Evolutionary conservation across 2,888 invertebrate species (phyloP), one percentile per base, ranked within the genome.

Genomic region (Meganola albula): DNA sequence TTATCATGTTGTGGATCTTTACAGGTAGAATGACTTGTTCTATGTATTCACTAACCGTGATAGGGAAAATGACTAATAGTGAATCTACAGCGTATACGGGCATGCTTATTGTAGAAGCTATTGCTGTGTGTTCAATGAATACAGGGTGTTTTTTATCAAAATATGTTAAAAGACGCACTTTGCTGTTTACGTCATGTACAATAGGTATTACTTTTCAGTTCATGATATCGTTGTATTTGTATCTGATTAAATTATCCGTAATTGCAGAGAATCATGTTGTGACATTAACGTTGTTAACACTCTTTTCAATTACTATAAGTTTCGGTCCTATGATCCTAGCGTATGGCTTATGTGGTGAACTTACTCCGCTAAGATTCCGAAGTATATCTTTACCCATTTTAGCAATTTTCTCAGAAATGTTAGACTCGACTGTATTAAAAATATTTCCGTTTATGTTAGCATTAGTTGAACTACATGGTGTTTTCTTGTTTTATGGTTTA

Each of bases 81-180:
- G 53, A 59, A 24, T 28, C 43, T 1, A 33, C 47, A 1, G 58
- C 62, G 1, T 57, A 62, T 23, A 12, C 24, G 14, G 63, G 56
- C 2, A 63, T 67, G 59, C 29, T 65, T 1, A 48, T 58, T 11
- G 35, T 67, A 16, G 66, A 65, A 23, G 61, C 57, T 2, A 38
- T 64, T 0, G 62, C 60, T 1, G 47, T 66, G 1, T 10, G 42
- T 0, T 55, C 58, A 1, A 63, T 59, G 58, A 63, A 63, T 27
- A 6, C 56, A 7, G 69, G 68, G 0, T 60, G 65, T 39, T 26
- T 31, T 3, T 10, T 63, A 6, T 35, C 58, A 1, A 61, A 50
- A 29, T 32, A 53, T 22, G 13, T 63, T 3, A 59, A 49, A 26
- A 45, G 63, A 31, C 36, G 67, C 4, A 57, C 49, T 5, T 34